phyloP scores from a whole-genome alignment of 92 coral and sea anemone species.

The Anthopleura xanthogrammica region DNA sequence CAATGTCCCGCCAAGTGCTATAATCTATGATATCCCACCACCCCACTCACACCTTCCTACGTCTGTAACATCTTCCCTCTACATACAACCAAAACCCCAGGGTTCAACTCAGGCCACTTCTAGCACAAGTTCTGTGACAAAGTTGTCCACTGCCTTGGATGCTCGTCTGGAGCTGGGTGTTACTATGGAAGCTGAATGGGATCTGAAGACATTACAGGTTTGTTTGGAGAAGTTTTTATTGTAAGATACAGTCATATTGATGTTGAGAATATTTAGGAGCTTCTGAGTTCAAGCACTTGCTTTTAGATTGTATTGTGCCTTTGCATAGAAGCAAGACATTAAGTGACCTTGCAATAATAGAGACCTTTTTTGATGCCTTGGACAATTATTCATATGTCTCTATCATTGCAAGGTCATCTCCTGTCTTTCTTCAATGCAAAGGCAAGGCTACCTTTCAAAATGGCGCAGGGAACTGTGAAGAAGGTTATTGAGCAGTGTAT shows the following conservation, averaged over 20 bases:
- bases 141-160: constrained; percentile 85
- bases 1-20: background rate
- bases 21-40: constrained; percentile 17
- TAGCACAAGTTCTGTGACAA: constrained; percentile 43
- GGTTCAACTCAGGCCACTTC: constrained; percentile 3
- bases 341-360: no score
- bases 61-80: constrained; percentile 8
- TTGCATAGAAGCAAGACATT: no score
- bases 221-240: background rate
- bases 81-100: constrained; percentile 33
- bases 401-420: no score
- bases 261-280: no score
- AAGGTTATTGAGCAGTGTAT: no score
- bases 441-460: constrained; percentile 1
- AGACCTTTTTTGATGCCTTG: no score
- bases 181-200: constrained; percentile 96
- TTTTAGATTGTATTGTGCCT: no score
- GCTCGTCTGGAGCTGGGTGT: constrained; percentile 88
- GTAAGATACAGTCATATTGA: no score
- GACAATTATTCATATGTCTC: no score
- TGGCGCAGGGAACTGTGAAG: no score
- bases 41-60: constrained; percentile 20
- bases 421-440: background rate
- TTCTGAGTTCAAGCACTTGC: no score
- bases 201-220: constrained; percentile 73